Evolutionary conservation across 2,113 vertebrate genomes (phyloP).

Genomic region (Hepsetus odoe): DNA sequence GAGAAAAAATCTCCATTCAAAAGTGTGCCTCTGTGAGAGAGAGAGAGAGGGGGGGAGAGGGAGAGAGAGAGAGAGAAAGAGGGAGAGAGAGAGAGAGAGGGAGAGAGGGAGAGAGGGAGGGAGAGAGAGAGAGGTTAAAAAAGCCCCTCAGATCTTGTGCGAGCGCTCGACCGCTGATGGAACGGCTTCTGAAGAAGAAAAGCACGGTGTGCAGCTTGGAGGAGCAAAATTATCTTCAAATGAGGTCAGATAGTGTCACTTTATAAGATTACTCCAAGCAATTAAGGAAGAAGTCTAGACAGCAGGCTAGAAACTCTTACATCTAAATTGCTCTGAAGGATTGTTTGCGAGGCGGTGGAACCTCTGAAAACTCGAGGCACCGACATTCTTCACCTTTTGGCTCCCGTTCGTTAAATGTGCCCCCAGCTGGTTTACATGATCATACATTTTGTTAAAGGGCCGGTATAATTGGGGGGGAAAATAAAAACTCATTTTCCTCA

Average conservation of each 20-base stretch:
- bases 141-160: not conserved
- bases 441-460: not conserved
- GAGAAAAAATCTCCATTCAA: constrained; percentile 25
- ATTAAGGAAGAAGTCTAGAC: not conserved
- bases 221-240: not conserved
- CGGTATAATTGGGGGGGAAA: not conserved
- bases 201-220: not conserved
- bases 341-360: not conserved
- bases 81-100: not conserved
- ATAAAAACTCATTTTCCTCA: no score
- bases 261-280: not conserved
- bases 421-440: no score
- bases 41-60: constrained; percentile 1
- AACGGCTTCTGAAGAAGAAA: not conserved
- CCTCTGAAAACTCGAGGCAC: not conserved
- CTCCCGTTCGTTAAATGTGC: not conserved
- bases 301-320: not conserved
- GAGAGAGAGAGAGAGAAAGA: not conserved
- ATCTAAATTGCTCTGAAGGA: not conserved
- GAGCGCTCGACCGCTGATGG: not conserved
- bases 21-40: not conserved
- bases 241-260: not conserved
- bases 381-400: not conserved
- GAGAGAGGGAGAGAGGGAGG: not conserved
- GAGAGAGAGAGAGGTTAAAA: not conserved